Percentiles rank a stretch among this genome's conserved stretches.
phyloP scores from a whole-genome alignment of 92 coral and sea anemone species.

The Zoanthus gigantus region DNA sequence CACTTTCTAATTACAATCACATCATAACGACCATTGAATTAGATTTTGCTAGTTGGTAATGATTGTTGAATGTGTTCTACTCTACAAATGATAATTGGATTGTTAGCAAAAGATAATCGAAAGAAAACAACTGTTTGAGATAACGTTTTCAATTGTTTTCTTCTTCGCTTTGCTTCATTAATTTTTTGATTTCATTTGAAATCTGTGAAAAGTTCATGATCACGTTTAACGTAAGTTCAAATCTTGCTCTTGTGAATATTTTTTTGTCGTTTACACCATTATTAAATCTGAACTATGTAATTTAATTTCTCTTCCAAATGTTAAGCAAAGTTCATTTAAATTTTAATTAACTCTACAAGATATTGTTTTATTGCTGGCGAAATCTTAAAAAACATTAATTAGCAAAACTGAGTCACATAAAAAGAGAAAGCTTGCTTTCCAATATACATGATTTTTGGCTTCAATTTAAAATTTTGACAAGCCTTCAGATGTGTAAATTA shows the following conservation, averaged over 20 bases:
- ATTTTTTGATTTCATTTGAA: background rate
- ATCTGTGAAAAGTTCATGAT: background rate
- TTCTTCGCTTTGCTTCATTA: background rate
- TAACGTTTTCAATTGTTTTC: background rate
- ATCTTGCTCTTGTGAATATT: background rate
- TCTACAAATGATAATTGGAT: constrained; percentile 5
- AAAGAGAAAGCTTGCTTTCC: too few species aligned
- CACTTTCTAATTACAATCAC: background rate
- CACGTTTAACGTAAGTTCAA: background rate
- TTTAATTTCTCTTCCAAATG: background rate
- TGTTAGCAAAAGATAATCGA: background rate
- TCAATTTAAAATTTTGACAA: too few species aligned
- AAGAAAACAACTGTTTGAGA: background rate
- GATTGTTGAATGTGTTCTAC: background rate
- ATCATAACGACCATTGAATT: background rate
- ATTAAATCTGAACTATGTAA: background rate
- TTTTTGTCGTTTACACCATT: background rate
- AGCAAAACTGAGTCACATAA: too few species aligned
- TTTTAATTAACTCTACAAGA: background rate
- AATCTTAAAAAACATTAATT: too few species aligned
- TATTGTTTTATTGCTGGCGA: too few species aligned
- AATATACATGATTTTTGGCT: too few species aligned
- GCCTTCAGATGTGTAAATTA: too few species aligned
- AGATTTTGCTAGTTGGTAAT: background rate
- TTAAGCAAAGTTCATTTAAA: background rate